Conservation (phyloP, 2,888 invertebrate genomes). For the Hirudinaria manillensis region DNA sequence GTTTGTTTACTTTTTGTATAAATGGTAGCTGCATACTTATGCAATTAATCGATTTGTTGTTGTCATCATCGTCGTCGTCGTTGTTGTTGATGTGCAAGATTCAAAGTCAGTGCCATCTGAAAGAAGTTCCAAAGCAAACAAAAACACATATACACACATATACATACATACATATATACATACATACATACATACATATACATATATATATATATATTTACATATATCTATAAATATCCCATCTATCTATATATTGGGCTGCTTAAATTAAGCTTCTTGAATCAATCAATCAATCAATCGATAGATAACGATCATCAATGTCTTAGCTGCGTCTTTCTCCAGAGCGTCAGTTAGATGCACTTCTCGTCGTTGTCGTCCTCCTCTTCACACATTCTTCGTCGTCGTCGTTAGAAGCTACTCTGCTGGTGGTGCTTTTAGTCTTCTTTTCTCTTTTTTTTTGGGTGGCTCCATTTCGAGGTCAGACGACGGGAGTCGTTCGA, state of each 20-base stretch:
- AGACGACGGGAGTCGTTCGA: too few species aligned
- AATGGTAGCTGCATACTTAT: neutral
- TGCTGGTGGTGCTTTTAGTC: too few species aligned
- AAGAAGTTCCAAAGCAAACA: too few species aligned
- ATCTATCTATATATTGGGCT: neutral
- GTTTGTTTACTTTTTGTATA: neutral
- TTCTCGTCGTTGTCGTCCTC: neutral
- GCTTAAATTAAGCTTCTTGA: neutral
- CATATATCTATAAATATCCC: neutral
- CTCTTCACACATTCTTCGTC: constrained; percentile 5
- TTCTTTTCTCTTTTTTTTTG: too few species aligned
- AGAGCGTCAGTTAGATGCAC: neutral
- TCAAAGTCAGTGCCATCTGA: too few species aligned
- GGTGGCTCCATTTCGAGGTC: too few species aligned
- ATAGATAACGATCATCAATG: neutral
- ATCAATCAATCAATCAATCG: neutral
- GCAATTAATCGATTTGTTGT: neutral
- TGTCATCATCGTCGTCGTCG: too few species aligned
- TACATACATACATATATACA: neutral
- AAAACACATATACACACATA: neutral
- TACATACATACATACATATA: neutral
- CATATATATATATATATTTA: neutral
- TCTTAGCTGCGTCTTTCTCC: neutral
- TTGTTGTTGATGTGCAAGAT: too few species aligned
- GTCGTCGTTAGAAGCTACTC: neutral